A percentile compares a stretch with the other conserved stretches of the same genome.
Conservation (phyloP, 35 echinoderm and acorn worm genomes). For the Amphiura filiformis region DNA sequence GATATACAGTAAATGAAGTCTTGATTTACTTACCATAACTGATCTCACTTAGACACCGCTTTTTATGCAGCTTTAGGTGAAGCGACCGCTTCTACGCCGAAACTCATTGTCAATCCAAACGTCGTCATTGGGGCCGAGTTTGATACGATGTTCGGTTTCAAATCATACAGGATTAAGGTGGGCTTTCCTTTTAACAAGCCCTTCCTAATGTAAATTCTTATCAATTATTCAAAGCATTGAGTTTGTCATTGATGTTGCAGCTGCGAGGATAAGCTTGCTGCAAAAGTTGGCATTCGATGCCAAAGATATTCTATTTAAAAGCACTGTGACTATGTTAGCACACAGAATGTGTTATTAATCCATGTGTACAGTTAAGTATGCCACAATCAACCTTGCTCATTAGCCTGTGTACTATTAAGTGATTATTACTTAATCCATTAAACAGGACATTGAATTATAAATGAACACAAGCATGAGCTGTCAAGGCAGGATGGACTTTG, state of each 20-base stretch:
- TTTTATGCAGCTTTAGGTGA: conserved; percentile 40
- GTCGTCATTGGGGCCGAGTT: neutral
- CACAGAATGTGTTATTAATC: too few relatives aligned
- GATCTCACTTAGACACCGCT: conserved; percentile 55
- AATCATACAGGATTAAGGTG: too few relatives aligned
- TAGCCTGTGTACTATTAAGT: neutral
- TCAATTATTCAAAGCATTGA: neutral
- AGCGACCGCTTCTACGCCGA: conserved; percentile 47
- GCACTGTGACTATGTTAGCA: too few relatives aligned
- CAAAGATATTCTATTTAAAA: too few relatives aligned
- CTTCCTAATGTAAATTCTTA: too few relatives aligned
- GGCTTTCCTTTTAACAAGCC: too few relatives aligned
- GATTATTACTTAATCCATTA: neutral
- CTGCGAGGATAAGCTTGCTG: neutral
- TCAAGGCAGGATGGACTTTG: neutral
- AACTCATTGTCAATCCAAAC: conserved; percentile 34
- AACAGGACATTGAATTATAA: neutral
- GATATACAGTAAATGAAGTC: too few relatives aligned
- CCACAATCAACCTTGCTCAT: neutral
- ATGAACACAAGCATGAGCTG: neutral
- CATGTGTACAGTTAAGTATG: too few relatives aligned
- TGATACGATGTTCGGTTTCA: neutral
- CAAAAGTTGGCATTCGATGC: neutral
- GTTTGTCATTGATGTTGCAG: neutral
- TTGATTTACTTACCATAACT: conserved; percentile 54